Conservation (phyloP, 1,140 invertebrate genomes). For the Solenopsis fugax region DNA sequence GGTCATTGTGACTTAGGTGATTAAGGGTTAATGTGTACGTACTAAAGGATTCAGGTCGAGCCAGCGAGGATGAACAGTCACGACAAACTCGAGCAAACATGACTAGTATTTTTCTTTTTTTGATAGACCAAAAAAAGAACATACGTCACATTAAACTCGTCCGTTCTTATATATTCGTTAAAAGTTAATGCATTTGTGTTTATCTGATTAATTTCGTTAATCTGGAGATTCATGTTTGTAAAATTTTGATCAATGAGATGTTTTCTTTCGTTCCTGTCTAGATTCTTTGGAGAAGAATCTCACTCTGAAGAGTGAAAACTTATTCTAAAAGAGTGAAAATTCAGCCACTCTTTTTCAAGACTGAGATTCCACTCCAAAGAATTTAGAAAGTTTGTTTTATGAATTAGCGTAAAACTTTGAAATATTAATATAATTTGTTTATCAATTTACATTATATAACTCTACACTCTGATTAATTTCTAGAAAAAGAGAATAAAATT, state of each 20-base stretch:
- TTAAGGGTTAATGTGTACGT: background rate
- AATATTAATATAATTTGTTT: slow-evolving; percentile 20
- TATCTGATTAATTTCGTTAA: background rate
- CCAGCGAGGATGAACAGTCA: background rate
- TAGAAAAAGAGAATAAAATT: background rate
- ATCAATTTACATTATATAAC: background rate
- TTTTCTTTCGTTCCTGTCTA: background rate
- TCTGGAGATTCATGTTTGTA: background rate
- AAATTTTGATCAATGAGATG: background rate
- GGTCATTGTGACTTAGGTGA: no score
- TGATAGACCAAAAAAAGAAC: background rate
- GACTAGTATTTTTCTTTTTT: background rate
- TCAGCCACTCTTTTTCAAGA: no score
- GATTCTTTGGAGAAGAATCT: no score
- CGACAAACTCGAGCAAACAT: background rate
- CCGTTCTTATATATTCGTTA: background rate
- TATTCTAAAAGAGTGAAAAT: no score
- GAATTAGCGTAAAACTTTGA: background rate
- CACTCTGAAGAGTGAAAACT: no score
- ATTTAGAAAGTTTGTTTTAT: background rate
- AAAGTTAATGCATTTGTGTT: background rate
- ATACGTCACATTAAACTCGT: background rate
- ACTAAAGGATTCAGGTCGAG: background rate
- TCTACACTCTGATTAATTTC: background rate
- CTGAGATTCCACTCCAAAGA: no score